Base-by-base conservation (phyloP, 92 coral and sea anemone genomes). In the Pocillopora meandrina region DNA sequence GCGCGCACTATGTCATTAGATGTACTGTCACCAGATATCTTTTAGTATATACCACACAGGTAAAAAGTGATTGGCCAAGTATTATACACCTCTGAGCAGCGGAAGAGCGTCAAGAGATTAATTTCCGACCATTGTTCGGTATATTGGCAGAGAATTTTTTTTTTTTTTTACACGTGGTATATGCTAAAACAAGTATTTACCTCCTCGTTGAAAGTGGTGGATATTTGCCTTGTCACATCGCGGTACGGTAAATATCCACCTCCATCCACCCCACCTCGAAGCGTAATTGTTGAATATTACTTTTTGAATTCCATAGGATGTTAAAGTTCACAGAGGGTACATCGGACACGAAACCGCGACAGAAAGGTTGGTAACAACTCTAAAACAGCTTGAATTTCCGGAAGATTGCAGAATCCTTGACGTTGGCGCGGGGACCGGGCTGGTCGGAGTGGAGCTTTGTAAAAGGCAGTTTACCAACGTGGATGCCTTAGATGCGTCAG, bases 401-500 rank as follows among this genome's bases (percentile, higher is more conserved):
- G 84, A 72, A 69, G 84, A 82, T 65, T 81, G 90, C 35, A 79
- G 78, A 14, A 94, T 96, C 75, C 87, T 97, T 52, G 99, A 97
- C 68, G 94, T 97, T 66, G 99, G 99, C 3, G 90, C 95, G 2
- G 99, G 99, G 1, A 92, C 99, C 5, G 99, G 99, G 5, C 80
- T 95, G 35, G 97, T 91, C 19, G 99, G 87, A 35, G 95, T 92
- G 75, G 91, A 80, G 26, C 86, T 97, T 55, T 59, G 47, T 35
- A 94, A 88, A 49, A 79, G 87, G 59, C 84, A 88, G 52, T 96
- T 90, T 83, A 89, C 79, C 47, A 92, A 92, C 81, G 68, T 97
- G 19, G 99, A 97, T 77, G 98, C 93, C 12, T 68, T 97, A 9
- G 99, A 97, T 68, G 87, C 96, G 15, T 90, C 95, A 21, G 81